phyloP scores from a whole-genome alignment of 2,797 vertebrate genomes.

The Eulemur mongoz region DNA sequence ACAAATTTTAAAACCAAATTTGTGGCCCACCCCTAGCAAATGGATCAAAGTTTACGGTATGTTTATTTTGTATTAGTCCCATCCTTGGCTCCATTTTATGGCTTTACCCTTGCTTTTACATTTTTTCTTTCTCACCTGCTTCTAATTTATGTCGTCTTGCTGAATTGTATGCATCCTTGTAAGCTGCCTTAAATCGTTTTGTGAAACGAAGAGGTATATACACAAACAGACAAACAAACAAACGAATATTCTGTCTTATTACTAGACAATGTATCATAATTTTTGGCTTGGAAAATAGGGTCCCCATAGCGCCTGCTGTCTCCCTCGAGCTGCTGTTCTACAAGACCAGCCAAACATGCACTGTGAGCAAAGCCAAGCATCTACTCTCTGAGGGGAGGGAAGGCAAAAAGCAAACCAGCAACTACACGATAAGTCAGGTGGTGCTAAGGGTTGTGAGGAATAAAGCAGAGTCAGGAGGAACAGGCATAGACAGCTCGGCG shows the following conservation, averaged over 20 bases:
- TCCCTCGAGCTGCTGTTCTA: background rate
- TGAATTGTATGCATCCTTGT: slow-evolving; percentile 54
- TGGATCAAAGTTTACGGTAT: slow-evolving; percentile 78
- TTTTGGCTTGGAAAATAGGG: slow-evolving; percentile 30
- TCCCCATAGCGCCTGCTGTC: background rate
- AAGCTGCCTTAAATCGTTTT: slow-evolving; percentile 57
- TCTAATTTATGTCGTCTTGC: slow-evolving; percentile 77
- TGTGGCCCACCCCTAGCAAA: slow-evolving; percentile 75
- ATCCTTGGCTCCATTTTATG: slow-evolving; percentile 76
- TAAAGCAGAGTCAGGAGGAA: background rate
- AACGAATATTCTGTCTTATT: slow-evolving; percentile 13
- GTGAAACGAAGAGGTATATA: slow-evolving; percentile 52
- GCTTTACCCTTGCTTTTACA: slow-evolving; percentile 52
- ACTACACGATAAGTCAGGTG: background rate
- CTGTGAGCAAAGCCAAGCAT: background rate
- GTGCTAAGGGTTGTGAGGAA: background rate
- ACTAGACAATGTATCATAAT: background rate
- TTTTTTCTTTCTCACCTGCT: slow-evolving; percentile 76
- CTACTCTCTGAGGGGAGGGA: background rate
- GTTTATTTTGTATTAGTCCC: slow-evolving; percentile 79
- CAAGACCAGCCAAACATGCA: background rate
- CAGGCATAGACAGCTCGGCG: background rate
- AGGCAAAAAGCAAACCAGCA: background rate
- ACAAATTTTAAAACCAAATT: slow-evolving; percentile 72
- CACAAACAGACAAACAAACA: slow-evolving; percentile 49